Percentiles rank a stretch among this genome's conserved stretches.
Conservation (phyloP, 2,113 vertebrate genomes). For the Mus pahari region DNA sequence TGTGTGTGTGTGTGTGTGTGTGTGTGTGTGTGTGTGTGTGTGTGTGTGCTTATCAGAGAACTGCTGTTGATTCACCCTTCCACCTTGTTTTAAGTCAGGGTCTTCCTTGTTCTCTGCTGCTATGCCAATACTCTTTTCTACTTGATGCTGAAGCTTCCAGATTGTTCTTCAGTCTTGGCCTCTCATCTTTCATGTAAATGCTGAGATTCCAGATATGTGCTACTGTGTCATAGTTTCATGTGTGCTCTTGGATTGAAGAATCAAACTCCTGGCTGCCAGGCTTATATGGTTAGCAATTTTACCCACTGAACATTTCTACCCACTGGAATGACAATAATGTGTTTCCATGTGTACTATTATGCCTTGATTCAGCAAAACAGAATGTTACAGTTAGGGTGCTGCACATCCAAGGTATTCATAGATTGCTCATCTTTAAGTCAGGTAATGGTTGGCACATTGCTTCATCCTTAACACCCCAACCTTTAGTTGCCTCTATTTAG, state of each 20-base stretch:
- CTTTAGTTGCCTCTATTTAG: constrained; percentile 32
- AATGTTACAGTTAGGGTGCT: background rate
- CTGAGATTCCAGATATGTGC: background rate
- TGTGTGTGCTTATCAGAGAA: background rate
- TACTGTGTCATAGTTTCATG: background rate
- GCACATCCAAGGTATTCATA: background rate
- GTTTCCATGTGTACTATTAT: background rate
- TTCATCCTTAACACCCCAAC: background rate
- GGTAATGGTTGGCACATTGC: background rate
- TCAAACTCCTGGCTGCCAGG: background rate
- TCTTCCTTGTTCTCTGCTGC: background rate
- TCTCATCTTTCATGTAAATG: background rate
- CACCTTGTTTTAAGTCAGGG: background rate
- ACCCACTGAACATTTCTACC: too few species aligned
- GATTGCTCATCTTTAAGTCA: background rate
- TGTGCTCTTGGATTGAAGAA: background rate
- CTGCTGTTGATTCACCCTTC: background rate
- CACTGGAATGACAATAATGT: background rate
- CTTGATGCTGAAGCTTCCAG: background rate
- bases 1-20: background rate
- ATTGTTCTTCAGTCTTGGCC: background rate
- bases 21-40: background rate
- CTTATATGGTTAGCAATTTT: background rate
- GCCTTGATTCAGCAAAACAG: background rate
- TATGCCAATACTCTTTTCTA: background rate